Conservation (phyloP, 2,797 vertebrate species). For the Odontamblyopus lacepedii region DNA sequence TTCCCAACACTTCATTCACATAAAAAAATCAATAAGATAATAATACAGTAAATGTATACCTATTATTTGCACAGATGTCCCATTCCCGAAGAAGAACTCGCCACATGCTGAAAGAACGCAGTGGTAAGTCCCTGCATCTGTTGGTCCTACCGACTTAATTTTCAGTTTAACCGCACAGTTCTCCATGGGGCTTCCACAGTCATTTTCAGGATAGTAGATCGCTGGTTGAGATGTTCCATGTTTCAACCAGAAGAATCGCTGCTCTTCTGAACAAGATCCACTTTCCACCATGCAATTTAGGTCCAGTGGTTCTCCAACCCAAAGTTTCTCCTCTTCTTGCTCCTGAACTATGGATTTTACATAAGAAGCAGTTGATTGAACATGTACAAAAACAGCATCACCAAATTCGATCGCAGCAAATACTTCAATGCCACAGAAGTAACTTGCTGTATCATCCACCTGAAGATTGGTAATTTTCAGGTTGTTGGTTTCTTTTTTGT, state of each 20-base stretch:
- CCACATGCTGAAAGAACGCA: slow-evolving; percentile 60
- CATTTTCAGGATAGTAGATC: slow-evolving; percentile 24
- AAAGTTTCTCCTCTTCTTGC: background rate
- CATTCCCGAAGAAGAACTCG: slow-evolving; percentile 56
- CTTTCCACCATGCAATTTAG: slow-evolving; percentile 46
- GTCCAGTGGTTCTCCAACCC: slow-evolving; percentile 18
- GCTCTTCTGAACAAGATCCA: slow-evolving; percentile 29
- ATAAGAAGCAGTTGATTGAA: slow-evolving; percentile 33
- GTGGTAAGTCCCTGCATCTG: slow-evolving; percentile 56
- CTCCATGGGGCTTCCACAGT: slow-evolving; percentile 14
- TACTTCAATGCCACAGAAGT: slow-evolving; percentile 60
- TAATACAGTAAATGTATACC: slow-evolving; percentile 19
- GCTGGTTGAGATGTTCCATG: slow-evolving; percentile 10
- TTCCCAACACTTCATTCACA: background rate
- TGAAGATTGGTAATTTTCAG: slow-evolving; percentile 48
- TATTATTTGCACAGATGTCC: slow-evolving; percentile 34
- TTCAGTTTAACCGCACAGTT: slow-evolving; percentile 41
- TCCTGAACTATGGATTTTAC: background rate
- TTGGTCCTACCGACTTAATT: slow-evolving; percentile 6
- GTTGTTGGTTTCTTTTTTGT: slow-evolving; percentile 10
- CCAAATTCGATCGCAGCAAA: slow-evolving; percentile 52
- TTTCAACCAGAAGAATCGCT: slow-evolving; percentile 62
- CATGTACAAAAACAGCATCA: slow-evolving; percentile 54
- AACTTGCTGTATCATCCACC: slow-evolving; percentile 52
- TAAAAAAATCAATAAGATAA: no score